Evolutionary conservation across 2,113 vertebrate species (phyloP), one percentile per base, ranked within the genome.

Genomic region (Indicator indicator): DNA sequence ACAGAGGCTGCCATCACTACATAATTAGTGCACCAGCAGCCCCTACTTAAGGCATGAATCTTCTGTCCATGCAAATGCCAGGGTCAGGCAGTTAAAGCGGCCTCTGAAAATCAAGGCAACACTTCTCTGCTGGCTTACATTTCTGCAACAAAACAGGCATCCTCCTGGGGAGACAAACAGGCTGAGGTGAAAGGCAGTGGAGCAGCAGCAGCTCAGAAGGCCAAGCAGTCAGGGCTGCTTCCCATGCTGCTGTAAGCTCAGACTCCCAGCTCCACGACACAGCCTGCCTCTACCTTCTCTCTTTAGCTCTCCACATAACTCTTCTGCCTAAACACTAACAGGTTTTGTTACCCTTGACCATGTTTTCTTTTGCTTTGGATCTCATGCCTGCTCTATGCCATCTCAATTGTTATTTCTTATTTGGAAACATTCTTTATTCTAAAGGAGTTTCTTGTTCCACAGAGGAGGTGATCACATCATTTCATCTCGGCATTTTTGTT

Each of bases 21-120:
- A 4, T 87, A 86, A 95, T 94, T 81, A 95, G 87, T 40, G 86
- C 32, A 28, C 65, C 40, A 50, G 36, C 86, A 74, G 72, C 42
- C 54, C 83, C 85, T 88, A 36, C 74, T 63, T 28, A 42, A 42
- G 82, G 82, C 88, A 85, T 36, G 81, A 89, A 87, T 86, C n/a
- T 46, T 15, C 67, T 46, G 30, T 62, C 68, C 84, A 38, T 32
- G 23, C 50, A 33, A 50, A 54, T 15, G 1, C 52, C 0, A 1
- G 64, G 89, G 93, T 89, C 96, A 79, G 50, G 54, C 46, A 40
- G 71, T 26, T 59, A 10, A 33, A 85, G 89, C 3, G 36, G 59
- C 42, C 86, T 58, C 79, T 65, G 7, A 64, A 94, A 56, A 33
- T 60, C 54, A 5, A 19, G 69, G 50, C 33, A 72, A 73, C n/a